A percentile compares a stretch with the other conserved stretches of the same genome.
Evolutionary conservation across 2,113 vertebrate species (phyloP).

Genomic region (Ptilorrhoa leucosticta): DNA sequence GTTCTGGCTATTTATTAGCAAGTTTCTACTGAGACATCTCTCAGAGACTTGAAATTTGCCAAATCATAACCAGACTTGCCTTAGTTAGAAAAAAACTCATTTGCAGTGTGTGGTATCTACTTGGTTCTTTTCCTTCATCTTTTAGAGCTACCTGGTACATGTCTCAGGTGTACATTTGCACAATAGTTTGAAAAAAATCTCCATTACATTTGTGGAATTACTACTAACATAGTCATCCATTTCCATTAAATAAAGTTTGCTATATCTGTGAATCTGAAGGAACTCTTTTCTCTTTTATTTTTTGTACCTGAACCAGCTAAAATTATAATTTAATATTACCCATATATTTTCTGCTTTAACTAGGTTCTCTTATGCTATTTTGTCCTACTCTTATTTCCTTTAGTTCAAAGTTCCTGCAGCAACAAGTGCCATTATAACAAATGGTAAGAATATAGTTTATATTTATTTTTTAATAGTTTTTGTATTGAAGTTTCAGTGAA

Average conservation of each 20-base stretch:
- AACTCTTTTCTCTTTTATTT: background rate
- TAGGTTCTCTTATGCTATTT: background rate
- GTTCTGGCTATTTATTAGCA: background rate
- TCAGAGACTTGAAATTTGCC: background rate
- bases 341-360: background rate
- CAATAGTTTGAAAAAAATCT: background rate
- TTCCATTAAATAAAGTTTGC: background rate
- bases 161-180: background rate
- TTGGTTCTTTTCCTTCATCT: background rate
- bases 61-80: background rate
- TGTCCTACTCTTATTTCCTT: background rate
- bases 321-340: background rate
- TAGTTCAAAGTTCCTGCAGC: constrained; percentile 84
- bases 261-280: background rate
- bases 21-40: background rate
- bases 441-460: constrained; percentile 70
- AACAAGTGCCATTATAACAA: constrained; percentile 84
- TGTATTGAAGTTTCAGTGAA: background rate
- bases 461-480: background rate
- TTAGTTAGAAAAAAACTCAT: background rate
- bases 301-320: background rate
- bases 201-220: background rate
- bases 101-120: background rate
- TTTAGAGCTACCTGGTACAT: background rate
- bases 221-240: background rate